Conservation (phyloP, 2,888 invertebrate species). For the Homarus gammarus region DNA sequence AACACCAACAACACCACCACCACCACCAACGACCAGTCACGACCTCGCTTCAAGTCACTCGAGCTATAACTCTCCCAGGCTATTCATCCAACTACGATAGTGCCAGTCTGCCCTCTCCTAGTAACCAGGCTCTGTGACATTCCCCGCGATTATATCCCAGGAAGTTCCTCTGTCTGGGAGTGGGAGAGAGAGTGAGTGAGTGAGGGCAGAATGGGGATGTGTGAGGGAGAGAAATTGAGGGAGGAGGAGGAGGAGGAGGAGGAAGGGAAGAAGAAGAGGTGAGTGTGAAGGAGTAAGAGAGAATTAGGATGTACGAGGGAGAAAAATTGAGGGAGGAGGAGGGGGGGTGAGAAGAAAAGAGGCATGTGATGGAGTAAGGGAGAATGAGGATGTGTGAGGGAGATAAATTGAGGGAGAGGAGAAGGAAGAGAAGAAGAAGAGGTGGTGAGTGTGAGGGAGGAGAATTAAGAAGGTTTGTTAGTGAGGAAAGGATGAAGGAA, state of each 20-base stretch:
- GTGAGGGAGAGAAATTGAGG: not conserved
- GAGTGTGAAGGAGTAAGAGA: not conserved
- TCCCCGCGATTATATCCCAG: slow-evolving; percentile 60
- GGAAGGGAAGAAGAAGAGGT: not conserved
- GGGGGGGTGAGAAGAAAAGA: not conserved
- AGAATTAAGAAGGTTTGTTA: not conserved
- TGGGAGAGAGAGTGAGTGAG: not conserved
- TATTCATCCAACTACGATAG: slow-evolving; percentile 63
- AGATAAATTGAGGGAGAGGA: not conserved
- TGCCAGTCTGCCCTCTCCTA: slow-evolving; percentile 61
- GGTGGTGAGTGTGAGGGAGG: not conserved
- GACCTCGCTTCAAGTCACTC: not conserved
- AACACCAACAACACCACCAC: too few relatives aligned
- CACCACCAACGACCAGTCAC: too few relatives aligned
- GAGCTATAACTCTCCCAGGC: slow-evolving; percentile 56
- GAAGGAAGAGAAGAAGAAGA: too few relatives aligned
- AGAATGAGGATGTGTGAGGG: not conserved
- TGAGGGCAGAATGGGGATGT: not conserved
- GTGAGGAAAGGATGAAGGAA: too few relatives aligned
- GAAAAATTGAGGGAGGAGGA: not conserved
- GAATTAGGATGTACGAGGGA: not conserved
- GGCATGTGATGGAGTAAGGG: not conserved
- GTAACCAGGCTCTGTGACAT: slow-evolving; percentile 49
- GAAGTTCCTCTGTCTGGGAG: slow-evolving; percentile 38
- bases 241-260: not conserved